Evolutionary conservation across 2,113 vertebrate species (phyloP).

Genomic region (Hystrix brachyura): DNA sequence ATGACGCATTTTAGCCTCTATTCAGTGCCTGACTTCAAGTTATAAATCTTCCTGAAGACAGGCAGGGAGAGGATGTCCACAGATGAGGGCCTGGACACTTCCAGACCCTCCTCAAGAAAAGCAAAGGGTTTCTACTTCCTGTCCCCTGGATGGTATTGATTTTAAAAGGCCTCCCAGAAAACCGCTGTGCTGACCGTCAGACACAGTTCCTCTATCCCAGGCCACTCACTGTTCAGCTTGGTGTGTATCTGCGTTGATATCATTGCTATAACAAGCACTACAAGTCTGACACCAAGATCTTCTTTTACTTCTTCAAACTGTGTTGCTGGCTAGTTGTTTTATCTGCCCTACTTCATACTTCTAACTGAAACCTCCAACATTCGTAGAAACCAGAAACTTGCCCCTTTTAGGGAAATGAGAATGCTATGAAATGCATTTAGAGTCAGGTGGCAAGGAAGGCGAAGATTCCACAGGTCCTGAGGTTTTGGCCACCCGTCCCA

Average conservation of each 20-base stretch:
- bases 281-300: not conserved
- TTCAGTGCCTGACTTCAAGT: not conserved
- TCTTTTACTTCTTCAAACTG: not conserved
- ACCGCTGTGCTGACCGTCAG: not conserved
- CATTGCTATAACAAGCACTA: not conserved
- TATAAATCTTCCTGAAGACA: not conserved
- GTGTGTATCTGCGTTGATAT: not conserved
- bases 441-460: not conserved
- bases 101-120: conserved; percentile 26
- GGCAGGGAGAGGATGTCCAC: not conserved
- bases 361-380: not conserved
- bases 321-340: not conserved
- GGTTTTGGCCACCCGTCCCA: conserved; percentile 64
- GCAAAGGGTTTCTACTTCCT: not conserved
- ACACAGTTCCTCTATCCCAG: not conserved
- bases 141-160: not conserved
- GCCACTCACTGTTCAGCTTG: not conserved
- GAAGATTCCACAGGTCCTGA: conserved; percentile 20
- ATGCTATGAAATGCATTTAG: not conserved
- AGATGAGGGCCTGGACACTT: not conserved
- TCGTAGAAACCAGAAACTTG: conserved; percentile 25
- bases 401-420: conserved; percentile 30
- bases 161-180: conserved; percentile 33
- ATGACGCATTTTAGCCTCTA: not conserved
- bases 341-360: not conserved